Conservation (phyloP, 2,888 invertebrate genomes). For the Brachyptera risi region DNA sequence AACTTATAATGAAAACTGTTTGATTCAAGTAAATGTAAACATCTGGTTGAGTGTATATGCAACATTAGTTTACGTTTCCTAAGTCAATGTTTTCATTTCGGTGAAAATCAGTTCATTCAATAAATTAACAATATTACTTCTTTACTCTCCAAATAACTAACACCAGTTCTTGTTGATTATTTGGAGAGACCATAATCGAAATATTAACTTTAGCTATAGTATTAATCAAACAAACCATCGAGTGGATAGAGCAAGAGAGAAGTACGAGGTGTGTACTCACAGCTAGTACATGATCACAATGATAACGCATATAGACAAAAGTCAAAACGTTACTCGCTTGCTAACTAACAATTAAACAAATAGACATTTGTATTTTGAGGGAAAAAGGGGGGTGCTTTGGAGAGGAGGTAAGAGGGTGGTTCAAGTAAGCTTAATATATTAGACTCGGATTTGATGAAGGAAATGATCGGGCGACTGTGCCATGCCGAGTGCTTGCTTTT, state of each 20-base stretch:
- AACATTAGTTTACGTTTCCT: no score
- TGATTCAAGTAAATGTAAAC: no score
- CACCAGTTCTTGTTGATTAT: constrained; percentile 12
- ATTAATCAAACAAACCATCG: constrained; percentile 7
- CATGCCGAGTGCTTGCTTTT: neutral
- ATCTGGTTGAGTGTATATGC: no score
- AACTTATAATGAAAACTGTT: no score
- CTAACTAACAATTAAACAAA: constrained; percentile 19
- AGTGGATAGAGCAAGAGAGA: neutral
- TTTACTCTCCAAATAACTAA: constrained; percentile 12
- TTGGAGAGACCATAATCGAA: constrained; percentile 20
- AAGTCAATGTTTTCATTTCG: neutral
- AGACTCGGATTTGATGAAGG: constrained; percentile 19
- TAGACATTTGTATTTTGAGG: constrained; percentile 8
- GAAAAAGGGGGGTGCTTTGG: neutral
- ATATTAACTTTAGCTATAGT: constrained; percentile 10
- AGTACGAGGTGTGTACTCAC: neutral
- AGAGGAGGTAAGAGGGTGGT: neutral
- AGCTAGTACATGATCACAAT: neutral
- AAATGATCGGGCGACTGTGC: neutral
- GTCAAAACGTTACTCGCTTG: constrained; percentile 7
- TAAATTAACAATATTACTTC: constrained; percentile 10
- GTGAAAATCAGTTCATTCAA: neutral
- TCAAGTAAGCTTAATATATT: constrained; percentile 26
- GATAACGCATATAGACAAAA: constrained; percentile 1